Percentiles rank a stretch among this genome's conserved stretches.
Conservation (phyloP, 2,888 invertebrate species). For the Dione juno region DNA sequence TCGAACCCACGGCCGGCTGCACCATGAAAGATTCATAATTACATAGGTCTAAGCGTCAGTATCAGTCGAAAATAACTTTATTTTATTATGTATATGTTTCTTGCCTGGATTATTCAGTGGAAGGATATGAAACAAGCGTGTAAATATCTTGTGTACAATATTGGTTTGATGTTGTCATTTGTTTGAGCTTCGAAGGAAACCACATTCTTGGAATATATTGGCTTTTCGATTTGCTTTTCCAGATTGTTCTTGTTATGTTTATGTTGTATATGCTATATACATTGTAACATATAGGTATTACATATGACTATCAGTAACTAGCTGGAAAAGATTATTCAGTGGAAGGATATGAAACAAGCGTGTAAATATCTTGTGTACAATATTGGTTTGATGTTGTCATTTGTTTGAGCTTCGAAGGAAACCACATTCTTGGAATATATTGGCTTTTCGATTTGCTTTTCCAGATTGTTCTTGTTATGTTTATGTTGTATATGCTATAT, state of each 20-base stretch:
- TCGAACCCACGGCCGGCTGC: no score
- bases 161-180: constrained; percentile 18
- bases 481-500: not conserved
- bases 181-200: not conserved
- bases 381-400: constrained; percentile 18
- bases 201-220: constrained; percentile 9
- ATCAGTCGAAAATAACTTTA: no score
- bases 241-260: not conserved
- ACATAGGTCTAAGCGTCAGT: no score
- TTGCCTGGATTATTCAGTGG: not conserved
- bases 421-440: constrained; percentile 5
- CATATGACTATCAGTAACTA: no score
- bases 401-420: constrained; percentile 1
- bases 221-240: not conserved
- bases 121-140: constrained; percentile 11
- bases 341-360: constrained; percentile 9
- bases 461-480: not conserved
- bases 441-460: not conserved
- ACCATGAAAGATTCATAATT: no score
- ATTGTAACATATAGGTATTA: no score
- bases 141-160: not conserved
- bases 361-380: not conserved
- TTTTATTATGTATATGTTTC: not conserved
- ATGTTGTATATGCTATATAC: not conserved
- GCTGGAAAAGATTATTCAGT: no score